These are phyloP conservation scores for Eumeta japonica DNA, from an alignment of 1,140 invertebrate species.

Conservation along the genomic window DNA sequence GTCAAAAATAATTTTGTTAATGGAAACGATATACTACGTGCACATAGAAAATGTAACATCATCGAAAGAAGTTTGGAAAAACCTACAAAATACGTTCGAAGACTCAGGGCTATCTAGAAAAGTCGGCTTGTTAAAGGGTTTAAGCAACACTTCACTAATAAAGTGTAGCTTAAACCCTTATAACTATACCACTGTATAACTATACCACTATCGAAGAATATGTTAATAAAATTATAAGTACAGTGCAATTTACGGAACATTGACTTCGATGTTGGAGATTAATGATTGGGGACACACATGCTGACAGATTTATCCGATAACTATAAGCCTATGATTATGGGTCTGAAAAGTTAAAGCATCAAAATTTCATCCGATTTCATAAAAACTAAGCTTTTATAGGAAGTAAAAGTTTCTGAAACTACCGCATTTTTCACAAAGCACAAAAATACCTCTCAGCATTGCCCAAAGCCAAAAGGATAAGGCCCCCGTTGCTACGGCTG, in stretches of 20 bases:
- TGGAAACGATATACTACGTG: conserved; percentile 23
- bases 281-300: conserved; percentile 35
- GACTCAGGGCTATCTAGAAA: no score
- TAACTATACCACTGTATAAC: conserved; percentile 21
- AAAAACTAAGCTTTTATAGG: conserved; percentile 34
- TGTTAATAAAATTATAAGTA: conserved; percentile 28
- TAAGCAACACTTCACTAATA: no score
- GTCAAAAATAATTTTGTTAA: no score
- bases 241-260: conserved; percentile 28
- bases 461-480: no score
- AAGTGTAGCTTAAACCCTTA: no score
- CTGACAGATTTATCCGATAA: conserved; percentile 27
- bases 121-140: no score
- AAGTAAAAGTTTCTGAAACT: conserved; percentile 15
- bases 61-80: no score
- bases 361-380: conserved; percentile 28
- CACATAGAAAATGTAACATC: conserved; percentile 13
- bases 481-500: conserved; percentile 15
- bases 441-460: no score
- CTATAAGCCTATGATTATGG: no score
- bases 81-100: conserved; percentile 18
- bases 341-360: conserved; percentile 19
- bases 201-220: conserved; percentile 26
- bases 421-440: no score
- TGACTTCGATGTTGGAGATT: conserved; percentile 23